Conservation (phyloP, 2,888 invertebrate genomes). For the Marasmarcha lunaedactyla region DNA sequence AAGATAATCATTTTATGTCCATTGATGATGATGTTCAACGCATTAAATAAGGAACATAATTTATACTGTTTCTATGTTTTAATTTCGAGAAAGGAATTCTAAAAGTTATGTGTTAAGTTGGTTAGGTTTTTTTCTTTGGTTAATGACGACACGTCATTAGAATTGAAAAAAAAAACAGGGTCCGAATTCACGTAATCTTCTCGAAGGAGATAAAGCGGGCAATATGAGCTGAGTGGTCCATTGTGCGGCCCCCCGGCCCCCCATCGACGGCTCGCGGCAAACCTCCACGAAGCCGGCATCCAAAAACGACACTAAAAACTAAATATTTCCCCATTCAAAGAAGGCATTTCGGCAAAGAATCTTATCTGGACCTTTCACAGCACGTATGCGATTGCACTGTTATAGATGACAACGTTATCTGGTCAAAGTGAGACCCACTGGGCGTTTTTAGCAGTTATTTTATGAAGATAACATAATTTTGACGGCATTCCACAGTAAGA, state of each 20-base stretch:
- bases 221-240: slow-evolving; percentile 55
- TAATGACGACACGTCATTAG: slow-evolving; percentile 31
- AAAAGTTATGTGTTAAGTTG: too few species aligned
- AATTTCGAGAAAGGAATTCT: too few species aligned
- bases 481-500: not conserved
- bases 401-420: slow-evolving; percentile 54
- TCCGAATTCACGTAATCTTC: slow-evolving; percentile 56
- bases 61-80: too few species aligned
- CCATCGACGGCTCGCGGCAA: slow-evolving; percentile 40
- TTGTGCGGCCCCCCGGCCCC: slow-evolving; percentile 63
- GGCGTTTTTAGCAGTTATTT: slow-evolving; percentile 2
- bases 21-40: slow-evolving; percentile 10
- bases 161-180: slow-evolving; percentile 28
- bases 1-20: slow-evolving; percentile 3
- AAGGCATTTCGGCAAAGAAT: slow-evolving; percentile 58
- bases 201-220: slow-evolving; percentile 59
- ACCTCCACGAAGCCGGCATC: slow-evolving; percentile 43
- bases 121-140: not conserved
- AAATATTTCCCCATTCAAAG: slow-evolving; percentile 48
- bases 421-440: slow-evolving; percentile 33
- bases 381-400: slow-evolving; percentile 52
- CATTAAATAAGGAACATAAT: slow-evolving; percentile 2
- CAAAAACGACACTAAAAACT: slow-evolving; percentile 52
- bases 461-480: not conserved
- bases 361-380: slow-evolving; percentile 63